Base-by-base conservation (phyloP, 2,797 vertebrate species). In the Molossus molossus region DNA sequence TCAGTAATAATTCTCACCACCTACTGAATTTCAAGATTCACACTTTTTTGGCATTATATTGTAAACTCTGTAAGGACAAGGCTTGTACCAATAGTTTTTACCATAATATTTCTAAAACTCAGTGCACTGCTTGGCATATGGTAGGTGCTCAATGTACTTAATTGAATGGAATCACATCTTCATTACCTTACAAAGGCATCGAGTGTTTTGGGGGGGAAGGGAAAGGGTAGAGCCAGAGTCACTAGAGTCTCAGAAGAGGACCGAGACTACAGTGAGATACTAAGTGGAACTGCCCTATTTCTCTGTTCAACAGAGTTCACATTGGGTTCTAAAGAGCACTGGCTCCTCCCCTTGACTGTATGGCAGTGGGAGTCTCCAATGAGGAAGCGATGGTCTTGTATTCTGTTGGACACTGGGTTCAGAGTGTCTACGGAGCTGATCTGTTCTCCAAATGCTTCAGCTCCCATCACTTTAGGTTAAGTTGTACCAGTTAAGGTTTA, bases 401-500 rank as follows among this genome's bases (percentile, higher is more conserved):
- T 13, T 25, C 8, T 67, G 33, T 25, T 45, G 25, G 33, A 27
- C 5, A 1, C 27, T 55, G 37, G 9, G 4, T 33, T 95, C 70
- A 82, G 45, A 70, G 13, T 64, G n/a, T 55, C 73, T 70, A 8
- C 18, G 33, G 81, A 73, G 20, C 29, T 50, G 15, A n/a, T 79
- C 21, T 57, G 17, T 50, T 91, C 23, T 48, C 27, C 73, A 72
- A 90, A 50, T 25, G 17, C 15, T 77, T 81, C 45, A 53, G 10
- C 15, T 70, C 4, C 25, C 55, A 18, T 96, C 67, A 72, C 37
- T 93, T 69, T 75, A 85, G 48, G 21, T 72, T 67, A 91, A 70
- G 21, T 55, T 77, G 58, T 73, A 25, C 27, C 77, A 86, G 60
- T 95, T 95, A 96, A 87, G 64, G 90, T 86, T 90, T 90, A 73